Conservation (phyloP, 2,888 invertebrate genomes). For the Polyploca ridens region DNA sequence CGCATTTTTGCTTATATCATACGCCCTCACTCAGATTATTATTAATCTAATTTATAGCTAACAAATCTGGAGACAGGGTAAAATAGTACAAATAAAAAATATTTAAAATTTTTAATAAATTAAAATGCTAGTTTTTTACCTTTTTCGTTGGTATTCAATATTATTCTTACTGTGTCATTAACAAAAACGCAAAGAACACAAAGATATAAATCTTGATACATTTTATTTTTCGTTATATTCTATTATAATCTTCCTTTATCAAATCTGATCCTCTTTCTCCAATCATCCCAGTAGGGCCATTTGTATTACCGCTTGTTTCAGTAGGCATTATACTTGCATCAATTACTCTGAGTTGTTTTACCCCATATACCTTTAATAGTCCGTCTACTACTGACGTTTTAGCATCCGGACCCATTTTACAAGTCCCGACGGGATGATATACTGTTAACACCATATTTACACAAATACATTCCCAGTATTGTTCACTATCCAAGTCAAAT, state of each 20-base stretch:
- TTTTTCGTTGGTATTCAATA: too few species aligned
- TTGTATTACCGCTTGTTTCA: slow-evolving; percentile 90
- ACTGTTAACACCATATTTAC: slow-evolving; percentile 80
- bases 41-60: too few species aligned
- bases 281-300: slow-evolving; percentile 92
- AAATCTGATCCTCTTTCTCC: slow-evolving; percentile 90
- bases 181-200: too few species aligned
- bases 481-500: slow-evolving; percentile 44
- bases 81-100: too few species aligned
- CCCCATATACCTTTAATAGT: slow-evolving; percentile 86
- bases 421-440: slow-evolving; percentile 89
- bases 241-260: slow-evolving; percentile 81
- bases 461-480: slow-evolving; percentile 61
- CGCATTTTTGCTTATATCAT: too few species aligned
- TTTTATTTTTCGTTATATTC: background rate
- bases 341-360: slow-evolving; percentile 86
- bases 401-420: slow-evolving; percentile 82
- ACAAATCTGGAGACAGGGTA: too few species aligned
- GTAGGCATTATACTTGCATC: slow-evolving; percentile 92
- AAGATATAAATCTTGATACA: too few species aligned
- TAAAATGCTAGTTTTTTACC: too few species aligned
- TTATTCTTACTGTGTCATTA: too few species aligned
- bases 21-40: too few species aligned
- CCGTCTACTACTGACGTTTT: slow-evolving; percentile 72
- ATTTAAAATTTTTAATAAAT: too few species aligned